phyloP scores from a whole-genome alignment of 2,113 vertebrate species.

The Pristiophorus japonicus region DNA sequence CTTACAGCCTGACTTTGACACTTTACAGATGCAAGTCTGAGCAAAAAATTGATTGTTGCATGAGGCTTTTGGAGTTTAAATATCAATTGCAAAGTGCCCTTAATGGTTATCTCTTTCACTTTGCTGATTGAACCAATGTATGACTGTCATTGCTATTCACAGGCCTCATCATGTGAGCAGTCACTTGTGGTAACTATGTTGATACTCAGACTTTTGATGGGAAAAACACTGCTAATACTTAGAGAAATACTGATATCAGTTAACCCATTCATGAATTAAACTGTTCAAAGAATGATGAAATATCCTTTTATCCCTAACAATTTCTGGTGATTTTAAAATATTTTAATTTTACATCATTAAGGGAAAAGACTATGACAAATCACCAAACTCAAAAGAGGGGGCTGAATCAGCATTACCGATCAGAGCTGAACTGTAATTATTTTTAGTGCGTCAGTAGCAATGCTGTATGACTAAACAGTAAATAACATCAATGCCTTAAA shows the following conservation, averaged over 20 bases:
- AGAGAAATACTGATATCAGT: background rate
- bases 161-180: too few species aligned
- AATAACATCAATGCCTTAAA: background rate
- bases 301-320: background rate
- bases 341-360: background rate
- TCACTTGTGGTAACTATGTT: background rate
- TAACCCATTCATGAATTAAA: background rate
- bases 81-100: background rate
- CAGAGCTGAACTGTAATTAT: background rate
- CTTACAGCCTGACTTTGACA: background rate
- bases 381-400: background rate
- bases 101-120: background rate
- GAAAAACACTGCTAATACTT: too few species aligned
- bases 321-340: slow-evolving; percentile 1
- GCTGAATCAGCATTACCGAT: background rate
- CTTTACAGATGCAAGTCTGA: background rate
- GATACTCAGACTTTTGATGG: too few species aligned
- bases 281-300: background rate
- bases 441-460: background rate
- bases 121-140: background rate
- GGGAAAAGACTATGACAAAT: background rate
- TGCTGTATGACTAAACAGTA: background rate
- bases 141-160: background rate
- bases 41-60: background rate
- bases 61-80: background rate